A percentile compares a stretch with the other conserved stretches of the same genome.
Conservation (phyloP, 2,797 vertebrate species). For the Australoheros facetus region DNA sequence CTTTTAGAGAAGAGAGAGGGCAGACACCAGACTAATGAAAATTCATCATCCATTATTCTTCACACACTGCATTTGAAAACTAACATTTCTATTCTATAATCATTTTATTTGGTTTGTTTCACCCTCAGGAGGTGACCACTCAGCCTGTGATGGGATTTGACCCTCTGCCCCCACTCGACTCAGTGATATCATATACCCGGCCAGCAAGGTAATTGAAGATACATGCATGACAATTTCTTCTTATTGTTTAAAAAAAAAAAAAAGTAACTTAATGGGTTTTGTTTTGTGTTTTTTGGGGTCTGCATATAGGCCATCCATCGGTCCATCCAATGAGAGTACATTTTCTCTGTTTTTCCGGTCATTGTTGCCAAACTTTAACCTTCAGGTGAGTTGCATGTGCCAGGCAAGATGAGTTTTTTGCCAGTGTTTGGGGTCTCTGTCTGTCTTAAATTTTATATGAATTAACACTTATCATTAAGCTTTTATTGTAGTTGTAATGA, state of each 20-base stretch:
- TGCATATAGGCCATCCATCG: slow-evolving; percentile 68
- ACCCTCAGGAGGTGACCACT: slow-evolving; percentile 90
- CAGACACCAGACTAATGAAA: neutral
- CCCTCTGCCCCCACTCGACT: slow-evolving; percentile 92
- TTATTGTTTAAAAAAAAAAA: neutral
- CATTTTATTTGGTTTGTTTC: slow-evolving; percentile 10
- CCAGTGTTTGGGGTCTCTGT: neutral
- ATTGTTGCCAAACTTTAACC: slow-evolving; percentile 92
- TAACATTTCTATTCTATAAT: neutral
- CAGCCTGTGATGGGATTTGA: slow-evolving; percentile 95
- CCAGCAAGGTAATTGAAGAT: slow-evolving; percentile 88
- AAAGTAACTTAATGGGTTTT: neutral
- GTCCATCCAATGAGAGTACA: slow-evolving; percentile 87
- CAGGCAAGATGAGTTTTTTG: neutral
- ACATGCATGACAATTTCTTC: neutral
- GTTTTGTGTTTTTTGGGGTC: neutral
- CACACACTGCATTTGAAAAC: neutral
- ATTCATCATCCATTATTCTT: neutral
- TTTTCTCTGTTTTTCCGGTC: slow-evolving; percentile 96
- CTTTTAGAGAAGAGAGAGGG: neutral
- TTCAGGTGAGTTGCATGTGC: slow-evolving; percentile 84
- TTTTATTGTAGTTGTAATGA: neutral
- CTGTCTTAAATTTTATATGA: neutral
- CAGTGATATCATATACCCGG: slow-evolving; percentile 88
- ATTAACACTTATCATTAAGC: neutral